Evolutionary conservation across 2,113 vertebrate genomes (phyloP).

Genomic region (Tinamus guttatus): DNA sequence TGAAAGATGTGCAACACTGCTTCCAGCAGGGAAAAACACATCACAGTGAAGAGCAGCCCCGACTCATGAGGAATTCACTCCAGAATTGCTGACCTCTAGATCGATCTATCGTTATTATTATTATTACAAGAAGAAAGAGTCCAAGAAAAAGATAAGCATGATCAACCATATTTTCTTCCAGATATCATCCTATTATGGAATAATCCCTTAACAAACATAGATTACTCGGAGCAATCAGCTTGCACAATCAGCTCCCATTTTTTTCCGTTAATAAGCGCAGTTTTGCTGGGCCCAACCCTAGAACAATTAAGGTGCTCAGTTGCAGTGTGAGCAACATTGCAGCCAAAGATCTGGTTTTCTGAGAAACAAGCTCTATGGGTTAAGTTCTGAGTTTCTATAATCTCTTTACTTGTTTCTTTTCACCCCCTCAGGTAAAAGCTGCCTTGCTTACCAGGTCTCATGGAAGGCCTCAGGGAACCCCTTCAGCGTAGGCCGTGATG

Average conservation of each 20-base stretch:
- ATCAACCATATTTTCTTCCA: neutral
- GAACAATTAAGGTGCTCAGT: neutral
- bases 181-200: neutral
- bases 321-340: neutral
- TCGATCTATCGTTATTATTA: neutral
- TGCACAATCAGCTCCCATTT: neutral
- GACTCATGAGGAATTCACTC: neutral
- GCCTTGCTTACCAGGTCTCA: neutral
- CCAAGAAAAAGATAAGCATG: neutral
- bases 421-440: neutral
- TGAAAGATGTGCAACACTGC: neutral
- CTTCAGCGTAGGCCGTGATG: too few relatives aligned
- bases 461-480: neutral
- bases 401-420: neutral
- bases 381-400: neutral
- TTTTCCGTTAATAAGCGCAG: neutral
- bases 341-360: neutral
- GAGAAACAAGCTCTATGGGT: neutral
- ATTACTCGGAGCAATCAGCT: neutral
- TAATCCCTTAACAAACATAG: neutral
- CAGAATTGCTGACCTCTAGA: neutral
- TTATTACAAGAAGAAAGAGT: neutral
- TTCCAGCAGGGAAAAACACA: neutral
- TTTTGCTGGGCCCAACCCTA: neutral
- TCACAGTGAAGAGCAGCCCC: neutral